Base-by-base conservation (phyloP, 2,113 vertebrate species). In the Gracilinanus agilis region DNA sequence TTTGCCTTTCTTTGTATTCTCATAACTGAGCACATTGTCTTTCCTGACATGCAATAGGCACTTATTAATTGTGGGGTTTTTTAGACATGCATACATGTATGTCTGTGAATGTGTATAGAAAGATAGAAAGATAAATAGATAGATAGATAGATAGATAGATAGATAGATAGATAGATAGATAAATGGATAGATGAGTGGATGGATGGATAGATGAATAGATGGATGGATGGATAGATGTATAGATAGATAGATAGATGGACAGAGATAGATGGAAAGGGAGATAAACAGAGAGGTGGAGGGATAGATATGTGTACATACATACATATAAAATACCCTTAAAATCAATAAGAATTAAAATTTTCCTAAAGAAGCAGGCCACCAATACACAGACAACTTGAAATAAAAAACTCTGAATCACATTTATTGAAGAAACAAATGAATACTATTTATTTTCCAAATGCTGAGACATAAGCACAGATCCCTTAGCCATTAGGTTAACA, bases 271-370 rank as follows among this genome's bases (percentile, higher is more conserved):
- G 5, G 49, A 49, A 3, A 49, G 49, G 5, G 2, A 49, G 49
- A 49, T n/a, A n/a, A 5, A 49, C 49, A 49, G 49, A 49, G 49
- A 49, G 5, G 5, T 49, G 49, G 0, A 19, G 19, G 24, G 0
- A 23, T 83, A 83, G 0, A 75, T 75, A 21, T 83, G n/a, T 40
- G 40, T 40, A 40, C 23, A 23, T 55, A 40, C 19, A 40, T 83
- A 25, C 21, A 55, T 9, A 83, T 83, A 83, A 27, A 6, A 53
- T 90, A 94, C 55, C 8, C 1, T 94, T 11, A 88, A 89, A 53
- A 93, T 94, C 1, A 96, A 21, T 1, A 54, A 61, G 53, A 75
- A 91, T 58, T 24, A 93, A 89, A 93, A 13, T 83, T 54, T 67
- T 95, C 49, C 53, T 49, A 11, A 0, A 29, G 9, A 88, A 54